Conservation (phyloP, 2,888 invertebrate genomes). For the Leistus spinibarbis region DNA sequence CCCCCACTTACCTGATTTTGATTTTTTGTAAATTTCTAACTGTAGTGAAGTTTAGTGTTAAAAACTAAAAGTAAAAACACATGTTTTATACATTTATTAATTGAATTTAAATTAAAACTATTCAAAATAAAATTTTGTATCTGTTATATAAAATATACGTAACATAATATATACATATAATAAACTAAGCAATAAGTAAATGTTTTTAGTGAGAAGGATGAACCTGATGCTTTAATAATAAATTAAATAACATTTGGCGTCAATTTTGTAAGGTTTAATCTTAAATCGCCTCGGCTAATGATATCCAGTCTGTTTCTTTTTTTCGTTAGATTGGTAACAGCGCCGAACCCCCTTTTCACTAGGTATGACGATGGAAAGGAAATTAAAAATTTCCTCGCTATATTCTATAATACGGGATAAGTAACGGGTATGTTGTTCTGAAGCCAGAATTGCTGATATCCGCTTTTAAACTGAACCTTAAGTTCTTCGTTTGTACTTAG, state of each 20-base stretch:
- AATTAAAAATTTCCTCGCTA: conserved; percentile 43
- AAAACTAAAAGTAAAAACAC: too few species aligned
- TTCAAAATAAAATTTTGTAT: not conserved
- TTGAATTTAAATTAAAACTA: too few species aligned
- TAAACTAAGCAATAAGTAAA: too few species aligned
- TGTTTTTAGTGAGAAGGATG: too few species aligned
- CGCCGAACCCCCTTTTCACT: conserved; percentile 43
- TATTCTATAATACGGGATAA: conserved; percentile 44
- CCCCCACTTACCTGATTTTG: too few species aligned
- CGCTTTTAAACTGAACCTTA: conserved; percentile 45
- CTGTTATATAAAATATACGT: conserved; percentile 9
- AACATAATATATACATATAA: too few species aligned
- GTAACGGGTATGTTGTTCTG: conserved; percentile 42
- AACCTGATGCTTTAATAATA: conserved; percentile 41
- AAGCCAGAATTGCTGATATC: conserved; percentile 45
- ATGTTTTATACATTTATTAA: too few species aligned
- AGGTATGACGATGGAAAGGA: conserved; percentile 44
- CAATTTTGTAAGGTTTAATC: conserved; percentile 45
- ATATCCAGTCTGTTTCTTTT: conserved; percentile 42
- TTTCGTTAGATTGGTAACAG: conserved; percentile 43
- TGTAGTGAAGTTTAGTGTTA: too few species aligned
- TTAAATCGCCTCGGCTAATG: conserved; percentile 44
- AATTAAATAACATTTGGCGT: conserved; percentile 46
- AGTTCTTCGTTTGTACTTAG: conserved; percentile 45
- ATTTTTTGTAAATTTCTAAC: too few species aligned